Evolutionary conservation across 2,888 invertebrate genomes (phyloP).

Genomic region (Teleogryllus oceanicus): DNA sequence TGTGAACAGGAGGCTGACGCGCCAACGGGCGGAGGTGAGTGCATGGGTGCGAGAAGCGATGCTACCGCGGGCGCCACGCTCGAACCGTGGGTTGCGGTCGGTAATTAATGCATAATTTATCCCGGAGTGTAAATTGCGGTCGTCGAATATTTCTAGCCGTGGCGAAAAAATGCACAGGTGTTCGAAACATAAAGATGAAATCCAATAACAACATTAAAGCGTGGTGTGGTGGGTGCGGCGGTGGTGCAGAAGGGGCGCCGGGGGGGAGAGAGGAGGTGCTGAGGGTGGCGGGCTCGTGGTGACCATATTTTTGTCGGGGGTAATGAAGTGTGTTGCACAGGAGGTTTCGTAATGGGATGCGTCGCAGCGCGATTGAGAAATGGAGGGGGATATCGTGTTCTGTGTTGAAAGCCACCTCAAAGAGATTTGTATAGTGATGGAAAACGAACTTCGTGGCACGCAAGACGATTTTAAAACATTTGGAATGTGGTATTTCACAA

Average conservation of each 20-base stretch:
- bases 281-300: not conserved
- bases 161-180: constrained; percentile 18
- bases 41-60: too few species aligned
- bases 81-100: not conserved
- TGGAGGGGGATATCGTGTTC: too few species aligned
- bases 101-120: constrained; percentile 10
- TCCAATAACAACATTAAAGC: not conserved
- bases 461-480: too few species aligned
- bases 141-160: constrained; percentile 6
- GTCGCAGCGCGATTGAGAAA: too few species aligned
- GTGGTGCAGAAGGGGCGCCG: not conserved
- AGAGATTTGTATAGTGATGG: too few species aligned
- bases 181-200: constrained; percentile 18
- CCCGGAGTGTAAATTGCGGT: constrained; percentile 1
- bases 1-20: too few species aligned
- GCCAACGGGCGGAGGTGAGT: too few species aligned
- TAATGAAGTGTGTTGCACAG: not conserved
- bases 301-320: not conserved
- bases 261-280: not conserved
- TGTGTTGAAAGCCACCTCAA: too few species aligned
- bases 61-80: too few species aligned
- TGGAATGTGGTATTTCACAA: too few species aligned
- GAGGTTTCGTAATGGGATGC: not conserved
- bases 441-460: too few species aligned
- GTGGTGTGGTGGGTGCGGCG: not conserved